A percentile compares a stretch with the other conserved stretches of the same genome.
phyloP scores from a whole-genome alignment of 2,888 invertebrate species.

The Polydrusus tereticollis region DNA sequence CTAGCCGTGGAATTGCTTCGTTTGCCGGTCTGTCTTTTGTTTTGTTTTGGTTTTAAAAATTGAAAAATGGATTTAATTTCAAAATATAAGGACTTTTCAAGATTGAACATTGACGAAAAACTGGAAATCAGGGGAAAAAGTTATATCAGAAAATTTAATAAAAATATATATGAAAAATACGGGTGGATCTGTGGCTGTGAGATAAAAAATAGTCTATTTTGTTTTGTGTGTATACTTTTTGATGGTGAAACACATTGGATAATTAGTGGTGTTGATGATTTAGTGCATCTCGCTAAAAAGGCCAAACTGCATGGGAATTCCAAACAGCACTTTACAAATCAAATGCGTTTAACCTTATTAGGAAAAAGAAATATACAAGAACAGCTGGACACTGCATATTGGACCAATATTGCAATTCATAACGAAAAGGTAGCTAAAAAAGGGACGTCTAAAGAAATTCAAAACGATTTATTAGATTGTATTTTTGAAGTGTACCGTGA shows the following conservation, averaged over 20 bases:
- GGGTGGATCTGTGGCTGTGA: no score
- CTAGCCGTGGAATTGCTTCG: no score
- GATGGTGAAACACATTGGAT: neutral
- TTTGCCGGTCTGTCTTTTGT: no score
- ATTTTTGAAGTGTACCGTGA: neutral
- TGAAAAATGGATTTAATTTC: no score
- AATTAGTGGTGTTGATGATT: neutral
- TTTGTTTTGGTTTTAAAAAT: no score
- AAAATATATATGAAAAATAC: no score
- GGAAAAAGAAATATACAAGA: slow-evolving; percentile 4
- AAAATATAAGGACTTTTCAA: no score
- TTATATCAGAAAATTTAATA: no score
- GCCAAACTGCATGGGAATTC: slow-evolving; percentile 8
- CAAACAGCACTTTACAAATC: slow-evolving; percentile 5
- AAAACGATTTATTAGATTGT: no score
- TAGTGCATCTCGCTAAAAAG: neutral
- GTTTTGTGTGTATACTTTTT: neutral
- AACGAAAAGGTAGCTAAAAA: neutral
- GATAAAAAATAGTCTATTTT: slow-evolving; percentile 10
- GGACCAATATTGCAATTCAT: neutral
- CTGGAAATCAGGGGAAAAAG: no score
- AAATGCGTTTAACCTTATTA: slow-evolving; percentile 7
- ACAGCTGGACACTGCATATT: neutral
- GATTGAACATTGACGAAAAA: no score
- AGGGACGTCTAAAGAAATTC: no score